Evolutionary conservation across 1,140 invertebrate species (phyloP).

Genomic region (Thalassaphorura encarpata): DNA sequence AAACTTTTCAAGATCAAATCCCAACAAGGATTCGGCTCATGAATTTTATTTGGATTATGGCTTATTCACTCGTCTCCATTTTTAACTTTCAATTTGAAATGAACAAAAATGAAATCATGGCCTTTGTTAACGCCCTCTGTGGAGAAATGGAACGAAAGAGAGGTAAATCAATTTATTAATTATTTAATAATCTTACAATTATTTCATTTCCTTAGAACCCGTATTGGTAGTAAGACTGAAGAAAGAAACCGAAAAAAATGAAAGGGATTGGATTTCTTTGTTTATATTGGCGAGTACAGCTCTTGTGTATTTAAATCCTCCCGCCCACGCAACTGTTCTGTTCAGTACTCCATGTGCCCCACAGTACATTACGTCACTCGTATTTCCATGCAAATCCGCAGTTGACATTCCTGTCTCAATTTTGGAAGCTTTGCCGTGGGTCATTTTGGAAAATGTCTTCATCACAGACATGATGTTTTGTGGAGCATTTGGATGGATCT

Average conservation of each 20-base stretch:
- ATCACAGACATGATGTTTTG: neutral
- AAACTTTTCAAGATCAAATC: neutral
- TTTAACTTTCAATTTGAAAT: neutral
- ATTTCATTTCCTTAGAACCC: neutral
- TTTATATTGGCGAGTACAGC: neutral
- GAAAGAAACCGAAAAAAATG: neutral
- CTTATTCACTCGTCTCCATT: neutral
- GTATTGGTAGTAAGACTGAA: neutral
- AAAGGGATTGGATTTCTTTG: neutral
- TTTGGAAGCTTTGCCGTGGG: neutral
- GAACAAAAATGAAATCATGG: neutral
- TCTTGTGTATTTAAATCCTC: neutral
- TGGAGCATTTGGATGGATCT: neutral
- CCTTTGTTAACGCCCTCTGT: neutral
- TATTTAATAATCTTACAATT: no score
- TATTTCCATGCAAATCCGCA: neutral
- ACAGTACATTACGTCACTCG: neutral
- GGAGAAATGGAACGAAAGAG: neutral
- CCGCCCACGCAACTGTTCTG: neutral
- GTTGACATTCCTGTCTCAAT: neutral
- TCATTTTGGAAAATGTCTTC: neutral
- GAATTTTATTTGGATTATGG: neutral
- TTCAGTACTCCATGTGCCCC: neutral
- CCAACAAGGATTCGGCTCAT: neutral
- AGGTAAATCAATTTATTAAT: no score